Evolutionary conservation across 1,140 invertebrate genomes (phyloP), one percentile per base, ranked within the genome.

Genomic region (Diorhabda carinulata): DNA sequence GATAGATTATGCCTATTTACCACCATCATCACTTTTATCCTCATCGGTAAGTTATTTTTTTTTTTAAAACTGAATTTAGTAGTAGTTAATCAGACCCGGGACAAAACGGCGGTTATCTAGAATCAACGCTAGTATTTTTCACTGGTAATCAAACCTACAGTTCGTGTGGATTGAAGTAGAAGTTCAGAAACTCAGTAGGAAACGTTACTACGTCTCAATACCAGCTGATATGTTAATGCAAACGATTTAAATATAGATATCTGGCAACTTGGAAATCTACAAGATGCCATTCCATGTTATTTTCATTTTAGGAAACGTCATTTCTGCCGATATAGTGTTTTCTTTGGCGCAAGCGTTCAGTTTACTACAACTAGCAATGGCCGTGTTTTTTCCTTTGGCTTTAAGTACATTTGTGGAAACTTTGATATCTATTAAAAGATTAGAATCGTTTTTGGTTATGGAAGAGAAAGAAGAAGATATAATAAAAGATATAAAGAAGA

Each of bases 1-100:
- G 89, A 92, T 74, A 86, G 92, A 74, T 79, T 90, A 0, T 88
- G 91, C 0, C 81, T 95, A 0, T 93, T 91, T 73, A 83, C 91
- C 8, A 91, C 90, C 0, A 82, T 95, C 25, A 78, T 91, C 0
- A 85, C 88, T 2, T 93, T 88, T 71, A 86, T 91, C 2, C 74
- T 92, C 0, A 75, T 88, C 69, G 89, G 72, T 64, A 64, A 45
- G 63, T 43, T 25, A 25, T 25, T 25, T 25, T 25, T 25, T 25
- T 25, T 25, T 25, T 1, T 1, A 25, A 25, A 25, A 25, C 25
- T 25, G 25, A 25, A 25, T 25, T 25, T 25, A 25, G 2, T 25
- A 25, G 25, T 25, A 25, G 2, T 1, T 25, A 25, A 25, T 25
- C 25, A 25, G 25, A 25, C 25, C 25, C 25, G 1, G 25, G 25